A percentile compares a stretch with the other conserved stretches of the same genome.
Evolutionary conservation across 2,888 invertebrate species (phyloP).

Genomic region (Latrodectus elegans): DNA sequence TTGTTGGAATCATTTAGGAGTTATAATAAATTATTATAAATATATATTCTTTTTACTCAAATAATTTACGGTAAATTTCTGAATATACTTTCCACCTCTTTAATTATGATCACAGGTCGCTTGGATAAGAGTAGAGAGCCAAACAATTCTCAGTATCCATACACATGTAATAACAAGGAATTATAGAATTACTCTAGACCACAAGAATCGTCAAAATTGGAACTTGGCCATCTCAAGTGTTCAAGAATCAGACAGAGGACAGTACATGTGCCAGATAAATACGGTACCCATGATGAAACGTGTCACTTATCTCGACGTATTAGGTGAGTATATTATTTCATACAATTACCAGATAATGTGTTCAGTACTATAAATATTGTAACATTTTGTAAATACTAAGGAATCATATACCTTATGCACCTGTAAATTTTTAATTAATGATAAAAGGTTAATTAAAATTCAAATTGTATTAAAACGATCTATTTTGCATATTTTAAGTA

Average conservation of each 20-base stretch:
- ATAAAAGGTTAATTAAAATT: too few relatives aligned
- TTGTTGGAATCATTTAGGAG: too few relatives aligned
- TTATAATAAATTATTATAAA: too few relatives aligned
- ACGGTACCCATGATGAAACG: conserved; percentile 93
- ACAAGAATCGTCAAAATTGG: conserved; percentile 73
- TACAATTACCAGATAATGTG: too few relatives aligned
- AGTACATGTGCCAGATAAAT: conserved; percentile 82
- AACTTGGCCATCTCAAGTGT: conserved; percentile 89
- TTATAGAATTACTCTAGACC: conserved; percentile 64
- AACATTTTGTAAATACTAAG: too few relatives aligned
- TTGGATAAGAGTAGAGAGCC: conserved; percentile 70
- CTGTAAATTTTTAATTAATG: too few relatives aligned
- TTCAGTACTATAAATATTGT: too few relatives aligned
- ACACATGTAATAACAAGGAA: conserved; percentile 68
- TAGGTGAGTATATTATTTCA: conserved; percentile 79
- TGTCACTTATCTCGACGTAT: conserved; percentile 91
- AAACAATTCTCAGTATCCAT: conserved; percentile 68
- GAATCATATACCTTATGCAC: too few relatives aligned
- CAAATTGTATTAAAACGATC: too few relatives aligned
- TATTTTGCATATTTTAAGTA: too few relatives aligned
- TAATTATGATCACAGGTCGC: conserved; percentile 63
- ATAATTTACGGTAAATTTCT: background rate
- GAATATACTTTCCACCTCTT: background rate
- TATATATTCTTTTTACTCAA: background rate
- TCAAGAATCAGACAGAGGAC: conserved; percentile 90